Base-by-base conservation (phyloP, 1,140 invertebrate genomes). In the Nasonia giraulti region DNA sequence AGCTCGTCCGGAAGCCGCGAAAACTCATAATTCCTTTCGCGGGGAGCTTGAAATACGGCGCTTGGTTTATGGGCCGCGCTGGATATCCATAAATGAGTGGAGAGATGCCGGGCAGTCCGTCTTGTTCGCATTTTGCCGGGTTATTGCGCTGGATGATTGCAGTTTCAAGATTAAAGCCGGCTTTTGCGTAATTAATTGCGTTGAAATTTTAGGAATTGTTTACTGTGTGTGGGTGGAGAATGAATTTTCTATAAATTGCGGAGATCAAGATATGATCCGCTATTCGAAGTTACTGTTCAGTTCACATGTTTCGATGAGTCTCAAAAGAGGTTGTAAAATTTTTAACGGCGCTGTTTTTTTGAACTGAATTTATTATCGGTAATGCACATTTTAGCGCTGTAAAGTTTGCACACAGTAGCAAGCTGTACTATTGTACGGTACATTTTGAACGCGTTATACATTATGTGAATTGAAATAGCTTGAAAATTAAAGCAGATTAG, bases 1-100 rank as follows among this genome's bases (percentile, higher is more conserved):
- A 44, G 40, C 73, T 20, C 73, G 31, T n/a, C 68, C 73, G 73
- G 73, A 75, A 75, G 37, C 73, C 37, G n/a, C 75, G 75, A 23
- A 50, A 37, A 77, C 75, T 77, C 75, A 77, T 77, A 77, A 77
- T 77, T 77, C 44, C 75, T 50, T 47, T 27, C n/a, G 17, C 8
- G 5, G 40, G 40, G 71, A 55, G 50, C 50, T 62, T 62, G 55
- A 62, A 62, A 62, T 62, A 62, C 73, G 31, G 31, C 33, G 73
- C 31, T 40, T n/a, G 37, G 37, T 75, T 37, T 75, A 44, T 20
- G 31, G 17, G 73, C 73, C 37, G 20, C 37, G n/a, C 27, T 75
- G 17, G 73, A n/a, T 40, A 33, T 40, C 17, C 37, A n/a, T 40
- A 75, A 75, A 71, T 71, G 68, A 71, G 68, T 71, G 20, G 23